phyloP scores from a whole-genome alignment of 2,888 invertebrate species.

The Thalpophila matura region DNA sequence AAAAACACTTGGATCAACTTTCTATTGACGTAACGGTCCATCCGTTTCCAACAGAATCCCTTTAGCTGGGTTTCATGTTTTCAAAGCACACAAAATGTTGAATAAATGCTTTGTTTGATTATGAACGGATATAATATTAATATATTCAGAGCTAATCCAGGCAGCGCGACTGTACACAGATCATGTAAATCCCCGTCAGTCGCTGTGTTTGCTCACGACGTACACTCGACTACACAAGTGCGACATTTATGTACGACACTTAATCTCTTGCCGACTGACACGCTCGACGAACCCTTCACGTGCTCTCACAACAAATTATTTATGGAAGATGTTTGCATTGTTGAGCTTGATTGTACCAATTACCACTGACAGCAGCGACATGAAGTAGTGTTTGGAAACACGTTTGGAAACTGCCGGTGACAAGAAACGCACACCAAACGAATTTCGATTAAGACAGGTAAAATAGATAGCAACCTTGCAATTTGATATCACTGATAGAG shows the following conservation, averaged over 20 bases:
- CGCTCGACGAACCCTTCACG: constrained; percentile 31
- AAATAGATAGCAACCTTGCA: no score
- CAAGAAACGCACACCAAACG: constrained; percentile 14
- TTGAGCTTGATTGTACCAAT: constrained; percentile 46
- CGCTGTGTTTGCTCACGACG: constrained; percentile 28
- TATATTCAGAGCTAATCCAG: constrained; percentile 55
- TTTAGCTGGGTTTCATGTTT: constrained; percentile 18
- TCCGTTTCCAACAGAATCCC: constrained; percentile 24
- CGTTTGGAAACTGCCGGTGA: constrained; percentile 21
- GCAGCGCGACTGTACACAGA: constrained; percentile 37
- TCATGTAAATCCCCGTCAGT: constrained; percentile 55
- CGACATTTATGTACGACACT: constrained; percentile 49
- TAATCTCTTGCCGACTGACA: constrained; percentile 45
- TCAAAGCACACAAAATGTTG: constrained; percentile 20
- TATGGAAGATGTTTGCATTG: constrained; percentile 40
- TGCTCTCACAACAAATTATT: constrained; percentile 45
- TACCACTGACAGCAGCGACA: constrained; percentile 24
- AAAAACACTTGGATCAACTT: constrained; percentile 9
- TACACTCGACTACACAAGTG: constrained; percentile 40
- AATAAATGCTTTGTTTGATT: constrained; percentile 44
- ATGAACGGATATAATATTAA: constrained; percentile 44
- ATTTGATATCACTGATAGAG: not conserved
- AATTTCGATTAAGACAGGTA: constrained; percentile 27
- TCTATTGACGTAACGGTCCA: constrained; percentile 2
- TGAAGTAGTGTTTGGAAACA: constrained; percentile 15